These are phyloP conservation scores for Dryomyza anilis DNA, from an alignment of 2,888 invertebrate species.

Conservation along the genomic window DNA sequence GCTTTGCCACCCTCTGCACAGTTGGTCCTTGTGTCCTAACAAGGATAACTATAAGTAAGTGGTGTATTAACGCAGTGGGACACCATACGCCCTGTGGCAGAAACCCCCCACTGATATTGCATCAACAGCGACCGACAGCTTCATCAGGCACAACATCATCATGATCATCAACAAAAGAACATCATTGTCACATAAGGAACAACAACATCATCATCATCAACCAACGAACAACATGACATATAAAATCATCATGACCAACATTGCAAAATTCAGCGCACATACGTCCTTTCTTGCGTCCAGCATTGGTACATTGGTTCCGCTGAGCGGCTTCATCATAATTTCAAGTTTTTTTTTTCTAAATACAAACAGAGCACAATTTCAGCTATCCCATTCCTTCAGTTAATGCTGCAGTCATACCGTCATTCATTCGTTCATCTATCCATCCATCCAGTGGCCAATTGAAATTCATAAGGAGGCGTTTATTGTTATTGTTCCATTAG, in stretches of 20 bases:
- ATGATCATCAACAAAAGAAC: neutral
- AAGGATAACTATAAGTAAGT: constrained; percentile 34
- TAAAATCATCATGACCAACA: neutral
- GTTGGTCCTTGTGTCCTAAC: no score
- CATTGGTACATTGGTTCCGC: constrained; percentile 24
- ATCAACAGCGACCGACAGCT: neutral
- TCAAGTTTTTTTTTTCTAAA: neutral
- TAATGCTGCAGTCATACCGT: neutral
- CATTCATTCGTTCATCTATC: no score
- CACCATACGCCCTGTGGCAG: constrained; percentile 1
- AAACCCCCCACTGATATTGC: constrained; percentile 11
- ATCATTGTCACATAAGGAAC: neutral
- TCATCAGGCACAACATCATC: neutral
- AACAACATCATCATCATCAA: neutral
- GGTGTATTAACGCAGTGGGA: constrained; percentile 40
- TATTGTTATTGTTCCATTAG: constrained; percentile 27
- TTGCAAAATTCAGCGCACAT: neutral
- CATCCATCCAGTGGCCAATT: no score
- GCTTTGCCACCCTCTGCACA: neutral
- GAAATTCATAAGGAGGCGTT: constrained; percentile 26
- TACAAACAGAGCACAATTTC: neutral
- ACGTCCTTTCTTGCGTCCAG: neutral
- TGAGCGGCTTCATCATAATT: constrained; percentile 24
- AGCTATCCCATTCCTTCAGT: no score
- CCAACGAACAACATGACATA: neutral